A percentile compares a stretch with the other conserved stretches of the same genome.
Conservation (phyloP, 2,888 invertebrate genomes). For the Dryococelus australis region DNA sequence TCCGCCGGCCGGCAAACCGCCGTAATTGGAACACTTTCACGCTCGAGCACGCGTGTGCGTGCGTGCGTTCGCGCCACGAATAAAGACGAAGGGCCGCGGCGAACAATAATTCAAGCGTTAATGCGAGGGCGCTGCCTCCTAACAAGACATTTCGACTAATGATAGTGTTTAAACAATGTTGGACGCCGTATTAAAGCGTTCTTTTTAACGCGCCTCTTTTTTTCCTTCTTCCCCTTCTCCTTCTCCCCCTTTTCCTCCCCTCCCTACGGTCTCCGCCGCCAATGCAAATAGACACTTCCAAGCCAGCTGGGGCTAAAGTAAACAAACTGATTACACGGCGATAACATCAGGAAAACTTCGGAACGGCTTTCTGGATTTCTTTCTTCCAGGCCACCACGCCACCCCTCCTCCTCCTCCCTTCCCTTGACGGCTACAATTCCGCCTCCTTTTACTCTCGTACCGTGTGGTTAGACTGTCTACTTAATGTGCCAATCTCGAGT, state of each 20-base stretch:
- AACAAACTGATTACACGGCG: constrained; percentile 37
- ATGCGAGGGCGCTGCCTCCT: neutral
- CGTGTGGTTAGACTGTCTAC: constrained; percentile 7
- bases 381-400: neutral
- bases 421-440: too few relatives aligned
- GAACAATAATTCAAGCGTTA: neutral
- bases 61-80: constrained; percentile 5
- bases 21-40: constrained; percentile 16
- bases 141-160: constrained; percentile 11
- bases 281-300: constrained; percentile 16
- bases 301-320: constrained; percentile 28
- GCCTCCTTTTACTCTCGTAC: neutral
- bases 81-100: neutral
- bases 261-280: neutral
- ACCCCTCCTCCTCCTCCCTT: too few relatives aligned
- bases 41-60: neutral
- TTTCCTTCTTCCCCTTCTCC: neutral
- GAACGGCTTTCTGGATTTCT: neutral
- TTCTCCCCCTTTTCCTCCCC: neutral
- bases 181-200: constrained; percentile 3
- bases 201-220: neutral
- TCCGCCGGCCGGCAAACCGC: neutral
- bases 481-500: neutral
- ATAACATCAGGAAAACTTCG: constrained; percentile 30
- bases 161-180: constrained; percentile 16